Conservation (phyloP, 2,888 invertebrate genomes). For the Platycheirus albimanus region DNA sequence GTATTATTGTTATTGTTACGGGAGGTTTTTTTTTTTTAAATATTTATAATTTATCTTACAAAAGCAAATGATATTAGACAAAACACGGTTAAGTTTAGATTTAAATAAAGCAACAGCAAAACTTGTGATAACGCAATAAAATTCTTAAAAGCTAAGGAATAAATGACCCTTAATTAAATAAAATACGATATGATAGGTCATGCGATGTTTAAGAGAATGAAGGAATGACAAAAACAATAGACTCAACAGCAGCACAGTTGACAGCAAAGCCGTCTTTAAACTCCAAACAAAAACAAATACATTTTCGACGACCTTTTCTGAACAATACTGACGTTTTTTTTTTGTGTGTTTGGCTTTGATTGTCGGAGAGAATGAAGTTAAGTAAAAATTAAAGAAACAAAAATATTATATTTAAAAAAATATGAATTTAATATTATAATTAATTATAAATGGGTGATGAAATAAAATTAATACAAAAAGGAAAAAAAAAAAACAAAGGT, state of each 20-base stretch:
- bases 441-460: conserved; percentile 71
- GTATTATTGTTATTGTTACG: conserved; percentile 28
- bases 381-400: conserved; percentile 45
- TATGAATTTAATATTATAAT: conserved; percentile 74
- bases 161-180: conserved; percentile 10
- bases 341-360: neutral
- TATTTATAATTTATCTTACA: conserved; percentile 65
- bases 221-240: neutral
- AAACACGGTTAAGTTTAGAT: neutral
- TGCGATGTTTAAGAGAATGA: conserved; percentile 13
- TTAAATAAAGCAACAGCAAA: conserved; percentile 26
- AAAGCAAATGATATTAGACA: conserved; percentile 45
- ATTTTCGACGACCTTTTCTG: too few species aligned
- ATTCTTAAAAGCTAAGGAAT: conserved; percentile 1
- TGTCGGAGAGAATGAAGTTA: neutral
- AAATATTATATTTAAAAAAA: conserved; percentile 59
- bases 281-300: too few species aligned
- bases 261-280: too few species aligned
- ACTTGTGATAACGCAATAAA: neutral
- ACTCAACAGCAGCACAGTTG: too few species aligned
- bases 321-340: too few species aligned
- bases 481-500: conserved; percentile 11
- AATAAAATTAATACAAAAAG: conserved; percentile 69
- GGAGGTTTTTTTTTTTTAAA: neutral
- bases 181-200: conserved; percentile 41